Conservation (phyloP, 2,888 invertebrate species). For the Hylaea fasciaria region DNA sequence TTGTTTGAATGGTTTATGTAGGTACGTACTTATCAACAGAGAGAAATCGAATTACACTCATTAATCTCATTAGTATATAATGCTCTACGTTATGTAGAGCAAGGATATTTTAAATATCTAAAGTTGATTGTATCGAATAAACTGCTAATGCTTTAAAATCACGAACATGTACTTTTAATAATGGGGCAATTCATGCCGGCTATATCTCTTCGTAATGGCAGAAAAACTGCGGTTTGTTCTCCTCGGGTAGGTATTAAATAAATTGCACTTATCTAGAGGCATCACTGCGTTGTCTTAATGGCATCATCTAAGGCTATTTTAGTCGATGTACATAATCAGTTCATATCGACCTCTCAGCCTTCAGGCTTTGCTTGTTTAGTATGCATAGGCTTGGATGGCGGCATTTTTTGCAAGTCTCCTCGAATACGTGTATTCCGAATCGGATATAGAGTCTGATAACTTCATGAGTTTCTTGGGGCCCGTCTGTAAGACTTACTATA, state of each 20-base stretch:
- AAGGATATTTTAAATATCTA: slow-evolving; percentile 16
- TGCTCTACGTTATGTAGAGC: slow-evolving; percentile 19
- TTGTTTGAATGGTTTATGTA: too few relatives aligned
- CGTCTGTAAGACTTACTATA: too few relatives aligned
- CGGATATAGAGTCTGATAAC: too few relatives aligned
- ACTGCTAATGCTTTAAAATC: slow-evolving; percentile 20
- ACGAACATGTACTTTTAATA: slow-evolving; percentile 26
- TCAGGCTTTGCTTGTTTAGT: slow-evolving; percentile 22
- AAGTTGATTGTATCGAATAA: slow-evolving; percentile 21
- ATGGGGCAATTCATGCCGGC: slow-evolving; percentile 14
- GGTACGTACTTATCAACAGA: not conserved
- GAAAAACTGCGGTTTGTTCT: slow-evolving; percentile 31
- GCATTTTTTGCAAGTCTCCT: too few relatives aligned
- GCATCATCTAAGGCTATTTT: slow-evolving; percentile 59
- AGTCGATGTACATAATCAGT: slow-evolving; percentile 48
- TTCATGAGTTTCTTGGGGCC: too few relatives aligned
- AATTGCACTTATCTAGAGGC: slow-evolving; percentile 29
- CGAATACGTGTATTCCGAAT: too few relatives aligned
- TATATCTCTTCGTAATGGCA: slow-evolving; percentile 12
- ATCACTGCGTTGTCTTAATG: slow-evolving; percentile 49
- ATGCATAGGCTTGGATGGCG: slow-evolving; percentile 23
- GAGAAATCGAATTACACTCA: not conserved
- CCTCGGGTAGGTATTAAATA: slow-evolving; percentile 27
- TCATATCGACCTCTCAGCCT: slow-evolving; percentile 26
- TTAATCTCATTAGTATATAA: too few relatives aligned